Evolutionary conservation across 2,797 vertebrate genomes (phyloP), one percentile per base, ranked within the genome.

Genomic region (Sternarchorhynchus goeldii): DNA sequence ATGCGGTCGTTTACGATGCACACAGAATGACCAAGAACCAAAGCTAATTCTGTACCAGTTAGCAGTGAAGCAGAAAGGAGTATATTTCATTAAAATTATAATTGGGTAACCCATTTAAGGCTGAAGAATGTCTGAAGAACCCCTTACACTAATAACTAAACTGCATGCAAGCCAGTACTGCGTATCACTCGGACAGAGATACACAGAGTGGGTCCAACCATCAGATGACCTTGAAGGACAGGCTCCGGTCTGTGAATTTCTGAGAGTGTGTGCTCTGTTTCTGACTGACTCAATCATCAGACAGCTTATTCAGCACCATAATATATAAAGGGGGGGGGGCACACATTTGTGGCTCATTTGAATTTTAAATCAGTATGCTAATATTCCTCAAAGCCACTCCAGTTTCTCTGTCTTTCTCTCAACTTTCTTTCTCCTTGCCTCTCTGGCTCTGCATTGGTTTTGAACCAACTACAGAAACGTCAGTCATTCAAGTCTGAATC

Each of bases 271-370:
- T 83, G 70, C 53, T 84, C 45, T 12, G 39, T 58, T 75, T 79
- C 71, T 77, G 75, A 80, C 76, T 81, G 79, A 81, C 79, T 83
- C 86, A 73, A 83, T 88, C 80, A 77, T 78, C 39, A 84, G 77
- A 85, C 85, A 84, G 65, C 31, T 31, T 59, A 66, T 88, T 83
- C 83, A 88, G 73, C 68, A 50, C 17, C 57, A 39, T 41, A 77
- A 60, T 73, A 66, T 32, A 76, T 56, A 31, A 62, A 59, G 32
- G 6, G 17, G 32, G 21, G 67, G 65, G 64, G 81, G 56, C 73
- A 72, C 57, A 66, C 45, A 65, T 84, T 73, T 83, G 62, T 81
- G 59, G 68, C 60, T 80, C 68, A 85, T 83, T 84, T 86, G 55
- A 87, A 89, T 86, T 81, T 82, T 39, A 88, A 85, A 85, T 73